phyloP scores from a whole-genome alignment of 1,140 invertebrate genomes.

The Atta cephalotes region DNA sequence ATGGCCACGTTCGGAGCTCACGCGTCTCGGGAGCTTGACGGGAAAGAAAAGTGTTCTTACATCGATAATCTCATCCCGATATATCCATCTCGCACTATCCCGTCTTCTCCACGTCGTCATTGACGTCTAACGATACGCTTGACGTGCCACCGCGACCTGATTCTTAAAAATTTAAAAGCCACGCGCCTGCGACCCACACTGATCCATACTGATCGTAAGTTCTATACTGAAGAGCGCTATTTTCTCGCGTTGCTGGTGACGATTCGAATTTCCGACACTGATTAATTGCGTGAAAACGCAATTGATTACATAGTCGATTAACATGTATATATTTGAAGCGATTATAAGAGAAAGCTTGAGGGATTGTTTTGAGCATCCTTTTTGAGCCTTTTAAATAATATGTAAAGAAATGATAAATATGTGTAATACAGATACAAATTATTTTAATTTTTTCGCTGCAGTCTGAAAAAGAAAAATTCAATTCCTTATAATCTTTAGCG shows the following conservation, averaged over 20 bases:
- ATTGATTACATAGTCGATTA: neutral
- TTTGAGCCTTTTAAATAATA: too few species aligned
- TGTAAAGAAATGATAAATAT: too few species aligned
- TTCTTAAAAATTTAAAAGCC: constrained; percentile 41
- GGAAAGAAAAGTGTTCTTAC: constrained; percentile 61
- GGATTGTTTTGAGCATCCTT: too few species aligned
- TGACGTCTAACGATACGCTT: constrained; percentile 32
- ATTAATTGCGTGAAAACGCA: neutral
- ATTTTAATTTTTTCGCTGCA: too few species aligned
- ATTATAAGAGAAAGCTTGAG: too few species aligned
- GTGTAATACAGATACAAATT: too few species aligned
- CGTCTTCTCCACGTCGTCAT: neutral
- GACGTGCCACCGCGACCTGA: constrained; percentile 5
- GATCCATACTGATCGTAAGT: neutral
- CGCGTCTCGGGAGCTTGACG: constrained; percentile 70
- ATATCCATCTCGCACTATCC: neutral
- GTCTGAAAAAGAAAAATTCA: too few species aligned
- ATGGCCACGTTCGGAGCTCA: constrained; percentile 69
- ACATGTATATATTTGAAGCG: neutral
- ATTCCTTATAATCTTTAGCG: too few species aligned
- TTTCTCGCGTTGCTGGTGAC: neutral
- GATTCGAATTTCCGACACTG: neutral
- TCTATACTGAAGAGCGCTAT: neutral
- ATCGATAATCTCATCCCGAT: constrained; percentile 58
- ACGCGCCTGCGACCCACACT: neutral